Conservation (phyloP, 2,113 vertebrate species). For the Siniperca knerii region DNA sequence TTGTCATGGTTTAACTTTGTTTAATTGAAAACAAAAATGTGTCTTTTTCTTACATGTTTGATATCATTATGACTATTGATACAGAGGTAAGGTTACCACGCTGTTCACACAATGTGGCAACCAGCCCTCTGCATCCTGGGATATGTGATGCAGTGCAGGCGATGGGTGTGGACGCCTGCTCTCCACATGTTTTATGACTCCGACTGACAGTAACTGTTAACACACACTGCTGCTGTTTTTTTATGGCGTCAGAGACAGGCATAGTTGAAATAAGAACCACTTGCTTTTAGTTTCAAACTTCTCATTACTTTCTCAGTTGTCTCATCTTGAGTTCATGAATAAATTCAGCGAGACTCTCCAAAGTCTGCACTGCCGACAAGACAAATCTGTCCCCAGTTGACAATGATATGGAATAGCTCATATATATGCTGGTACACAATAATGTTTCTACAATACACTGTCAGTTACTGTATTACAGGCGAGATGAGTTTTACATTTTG, state of each 20-base stretch:
- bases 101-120: conserved; percentile 12
- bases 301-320: background rate
- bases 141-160: background rate
- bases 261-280: background rate
- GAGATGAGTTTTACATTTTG: background rate
- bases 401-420: background rate
- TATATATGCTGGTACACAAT: background rate
- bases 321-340: background rate
- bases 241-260: conserved; percentile 4
- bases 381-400: background rate
- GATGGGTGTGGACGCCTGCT: conserved; percentile 19
- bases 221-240: conserved; percentile 5
- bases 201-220: conserved; percentile 44
- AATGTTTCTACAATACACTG: background rate
- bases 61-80: background rate
- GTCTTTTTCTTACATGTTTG: no score
- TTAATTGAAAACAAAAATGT: background rate
- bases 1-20: background rate
- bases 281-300: background rate
- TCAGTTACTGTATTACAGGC: background rate
- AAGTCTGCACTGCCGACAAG: background rate
- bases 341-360: background rate
- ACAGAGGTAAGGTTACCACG: background rate
- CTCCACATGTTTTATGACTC: conserved; percentile 58
- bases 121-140: conserved; percentile 24